Base-by-base conservation (phyloP, 2,113 vertebrate species). In the Ranitomeya variabilis region DNA sequence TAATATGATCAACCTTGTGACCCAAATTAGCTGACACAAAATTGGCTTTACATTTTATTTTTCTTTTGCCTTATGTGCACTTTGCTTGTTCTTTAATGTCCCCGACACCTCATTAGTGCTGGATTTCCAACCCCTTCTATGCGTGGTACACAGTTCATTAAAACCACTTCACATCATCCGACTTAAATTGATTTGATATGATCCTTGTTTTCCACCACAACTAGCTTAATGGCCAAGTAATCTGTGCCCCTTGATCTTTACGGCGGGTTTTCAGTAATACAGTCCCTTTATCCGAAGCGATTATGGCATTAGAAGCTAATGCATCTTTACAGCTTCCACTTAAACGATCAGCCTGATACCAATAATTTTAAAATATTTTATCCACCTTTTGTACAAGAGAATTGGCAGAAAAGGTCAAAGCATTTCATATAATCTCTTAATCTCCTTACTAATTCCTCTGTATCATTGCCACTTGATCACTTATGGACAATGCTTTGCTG, bases 141-240 rank as follows among this genome's bases (percentile, higher is more conserved):
- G 57, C 93, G 88, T 83, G 92, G 91, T 90, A 83, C 90, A 93
- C 23, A 90, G 93, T 92, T 95, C 91, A 91, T 92, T 93, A 94
- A 84, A 94, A 93, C 92, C 92, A 93, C 94, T 92, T 93, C 92
- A 92, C 92, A 88, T 95, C 95, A 95, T 94, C 93, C 89, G 84
- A 79, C 91, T 80, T 85, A 90, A 91, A 91, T 26, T 90, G 86
- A 87, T 87, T 82, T 91, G 91, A 90, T 89, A 64, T 90, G 88
- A 92, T 92, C 90, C 87, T 85, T 90, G 83, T 86, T 92, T 93
- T 89, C 88, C 90, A 37, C 89, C 87, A 84, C 87, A 89, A 0
- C 19, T 89, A 87, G 73, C 15, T 91, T 74, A 91, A 90, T 69
- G 82, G 59, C n/a, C 13, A 78, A 90, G 87, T 90, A 90, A 92